Evolutionary conservation across 2,797 vertebrate species (phyloP).

Genomic region (Channallabes apus): DNA sequence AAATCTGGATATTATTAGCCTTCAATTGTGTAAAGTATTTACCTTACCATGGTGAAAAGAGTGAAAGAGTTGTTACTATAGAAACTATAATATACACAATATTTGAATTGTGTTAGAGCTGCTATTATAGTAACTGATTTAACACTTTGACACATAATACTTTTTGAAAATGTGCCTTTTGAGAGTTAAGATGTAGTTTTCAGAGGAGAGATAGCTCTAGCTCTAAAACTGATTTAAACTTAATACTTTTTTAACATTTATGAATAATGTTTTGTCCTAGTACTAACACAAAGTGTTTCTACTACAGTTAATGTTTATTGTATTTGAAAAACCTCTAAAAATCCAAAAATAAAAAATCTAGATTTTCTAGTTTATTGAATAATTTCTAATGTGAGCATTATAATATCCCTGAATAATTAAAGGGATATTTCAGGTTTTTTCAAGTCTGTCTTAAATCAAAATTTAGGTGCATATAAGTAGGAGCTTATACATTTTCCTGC

Average conservation of each 20-base stretch:
- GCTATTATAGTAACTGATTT: too few species aligned
- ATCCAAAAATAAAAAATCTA: too few species aligned
- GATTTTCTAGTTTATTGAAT: neutral
- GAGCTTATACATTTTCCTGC: too few species aligned
- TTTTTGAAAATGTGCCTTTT: neutral
- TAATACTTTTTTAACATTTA: neutral
- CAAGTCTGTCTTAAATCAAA: too few species aligned
- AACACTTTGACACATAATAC: neutral
- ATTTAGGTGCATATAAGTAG: too few species aligned
- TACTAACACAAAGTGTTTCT: neutral
- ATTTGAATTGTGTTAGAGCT: too few species aligned
- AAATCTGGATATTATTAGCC: neutral
- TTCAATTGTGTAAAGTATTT: neutral
- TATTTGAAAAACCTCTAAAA: neutral
- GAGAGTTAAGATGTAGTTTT: neutral
- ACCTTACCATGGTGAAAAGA: neutral
- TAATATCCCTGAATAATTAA: too few species aligned
- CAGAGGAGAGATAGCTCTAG: too few species aligned
- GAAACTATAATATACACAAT: neutral
- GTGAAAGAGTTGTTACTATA: neutral
- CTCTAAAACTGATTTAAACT: too few species aligned
- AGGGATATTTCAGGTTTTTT: too few species aligned
- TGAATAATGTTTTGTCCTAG: neutral
- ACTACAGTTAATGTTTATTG: neutral
- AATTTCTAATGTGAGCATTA: neutral